Evolutionary conservation across 2,797 vertebrate genomes (phyloP).

Genomic region (Luscinia megarhynchos): DNA sequence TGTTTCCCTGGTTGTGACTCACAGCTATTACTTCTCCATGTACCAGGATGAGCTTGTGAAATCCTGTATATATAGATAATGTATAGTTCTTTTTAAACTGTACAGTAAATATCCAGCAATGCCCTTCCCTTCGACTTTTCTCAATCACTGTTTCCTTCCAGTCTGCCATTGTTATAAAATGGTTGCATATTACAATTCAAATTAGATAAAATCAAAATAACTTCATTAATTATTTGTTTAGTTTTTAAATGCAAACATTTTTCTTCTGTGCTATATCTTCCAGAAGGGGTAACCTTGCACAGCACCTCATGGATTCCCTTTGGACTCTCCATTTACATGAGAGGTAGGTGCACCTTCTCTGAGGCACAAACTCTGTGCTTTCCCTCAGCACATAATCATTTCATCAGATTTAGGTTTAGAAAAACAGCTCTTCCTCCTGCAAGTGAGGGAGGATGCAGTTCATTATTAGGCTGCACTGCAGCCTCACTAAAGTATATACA

Average conservation of each 20-base stretch:
- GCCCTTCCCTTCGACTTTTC: slow-evolving; percentile 13
- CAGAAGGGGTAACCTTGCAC: neutral
- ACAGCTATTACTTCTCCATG: neutral
- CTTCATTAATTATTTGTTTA: neutral
- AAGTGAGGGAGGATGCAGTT: neutral
- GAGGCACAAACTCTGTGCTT: neutral
- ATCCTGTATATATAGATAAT: neutral
- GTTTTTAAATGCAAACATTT: slow-evolving; percentile 3
- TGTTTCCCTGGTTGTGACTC: neutral
- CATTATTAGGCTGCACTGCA: neutral
- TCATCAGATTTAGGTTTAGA: neutral
- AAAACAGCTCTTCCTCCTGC: neutral
- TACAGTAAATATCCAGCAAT: slow-evolving; percentile 48
- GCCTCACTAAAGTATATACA: neutral
- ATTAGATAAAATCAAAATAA: slow-evolving; percentile 52
- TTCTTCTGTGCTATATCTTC: neutral
- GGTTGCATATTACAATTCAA: slow-evolving; percentile 60
- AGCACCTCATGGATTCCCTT: neutral
- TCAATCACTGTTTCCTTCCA: slow-evolving; percentile 44
- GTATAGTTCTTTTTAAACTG: slow-evolving; percentile 26
- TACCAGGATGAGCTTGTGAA: neutral
- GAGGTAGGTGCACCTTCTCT: neutral
- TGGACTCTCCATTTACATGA: neutral
- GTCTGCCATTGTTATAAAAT: neutral
- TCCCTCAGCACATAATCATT: neutral